These are phyloP conservation scores for Psylliodes chrysocephalus DNA, from an alignment of 2,888 invertebrate genomes.

Conservation along the genomic window DNA sequence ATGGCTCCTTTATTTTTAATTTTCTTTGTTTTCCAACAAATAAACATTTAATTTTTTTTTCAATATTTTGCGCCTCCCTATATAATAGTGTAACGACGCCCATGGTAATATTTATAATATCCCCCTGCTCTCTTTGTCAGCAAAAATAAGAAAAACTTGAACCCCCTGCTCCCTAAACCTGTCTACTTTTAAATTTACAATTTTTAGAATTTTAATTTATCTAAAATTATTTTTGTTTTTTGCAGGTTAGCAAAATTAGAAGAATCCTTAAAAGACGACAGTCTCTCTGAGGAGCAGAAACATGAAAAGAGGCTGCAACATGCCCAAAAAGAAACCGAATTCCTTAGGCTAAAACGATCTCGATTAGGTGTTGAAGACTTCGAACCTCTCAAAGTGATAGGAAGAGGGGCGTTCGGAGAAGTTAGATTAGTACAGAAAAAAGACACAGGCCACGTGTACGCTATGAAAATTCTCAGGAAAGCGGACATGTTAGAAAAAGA, in stretches of 20 bases:
- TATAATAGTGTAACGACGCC: too few species aligned
- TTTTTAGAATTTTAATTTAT: too few species aligned
- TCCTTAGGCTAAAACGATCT: conserved; percentile 93
- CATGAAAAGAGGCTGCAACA: conserved; percentile 94
- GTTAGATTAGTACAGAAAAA: conserved; percentile 99
- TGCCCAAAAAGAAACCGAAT: conserved; percentile 98
- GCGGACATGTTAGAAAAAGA: conserved; percentile 99
- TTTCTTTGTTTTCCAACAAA: too few species aligned
- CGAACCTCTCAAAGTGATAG: conserved; percentile 96
- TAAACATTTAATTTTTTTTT: too few species aligned
- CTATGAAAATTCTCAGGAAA: conserved; percentile 99
- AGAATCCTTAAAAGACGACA: conserved; percentile 96
- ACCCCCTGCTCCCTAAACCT: too few species aligned
- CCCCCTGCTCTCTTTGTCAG: too few species aligned
- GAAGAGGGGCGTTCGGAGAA: conserved; percentile 93
- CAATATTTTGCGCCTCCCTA: too few species aligned
- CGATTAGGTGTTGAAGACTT: conserved; percentile 98
- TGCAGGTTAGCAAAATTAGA: conserved; percentile 88
- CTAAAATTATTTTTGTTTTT: too few species aligned
- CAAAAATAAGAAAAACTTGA: too few species aligned
- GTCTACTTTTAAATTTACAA: too few species aligned
- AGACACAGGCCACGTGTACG: conserved; percentile 99
- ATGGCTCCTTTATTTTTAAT: too few species aligned
- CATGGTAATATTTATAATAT: too few species aligned
- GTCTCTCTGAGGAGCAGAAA: conserved; percentile 92